Percentiles rank a stretch among this genome's conserved stretches.
Conservation (phyloP, 2,113 vertebrate genomes). For the Odontophorus gujanensis region DNA sequence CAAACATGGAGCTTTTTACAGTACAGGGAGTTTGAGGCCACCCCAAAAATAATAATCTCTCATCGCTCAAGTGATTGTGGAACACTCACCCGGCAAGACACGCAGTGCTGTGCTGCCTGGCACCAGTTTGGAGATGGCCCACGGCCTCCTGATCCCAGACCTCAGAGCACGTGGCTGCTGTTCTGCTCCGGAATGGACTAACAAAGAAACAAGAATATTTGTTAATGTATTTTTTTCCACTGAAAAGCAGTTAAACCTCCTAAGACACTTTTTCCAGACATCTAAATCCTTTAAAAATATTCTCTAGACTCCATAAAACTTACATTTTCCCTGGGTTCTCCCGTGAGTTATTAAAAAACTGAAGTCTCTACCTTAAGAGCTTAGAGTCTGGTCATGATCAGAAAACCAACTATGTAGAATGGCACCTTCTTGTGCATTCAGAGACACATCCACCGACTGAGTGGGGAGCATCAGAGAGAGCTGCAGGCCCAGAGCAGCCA, state of each 20-base stretch:
- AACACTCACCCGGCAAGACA: background rate
- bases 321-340: slow-evolving; percentile 61
- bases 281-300: slow-evolving; percentile 72
- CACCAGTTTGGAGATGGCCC: background rate
- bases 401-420: background rate
- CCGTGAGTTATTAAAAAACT: slow-evolving; percentile 61
- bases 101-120: background rate
- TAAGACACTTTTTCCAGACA: slow-evolving; percentile 72
- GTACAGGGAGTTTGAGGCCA: background rate
- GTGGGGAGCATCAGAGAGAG: background rate
- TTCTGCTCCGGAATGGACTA: slow-evolving; percentile 26
- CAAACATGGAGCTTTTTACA: background rate
- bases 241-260: slow-evolving; percentile 65
- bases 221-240: slow-evolving; percentile 40
- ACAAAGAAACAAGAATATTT: slow-evolving; percentile 64
- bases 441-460: background rate
- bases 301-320: slow-evolving; percentile 72
- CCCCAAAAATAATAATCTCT: background rate
- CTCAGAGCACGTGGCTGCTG: background rate
- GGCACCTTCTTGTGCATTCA: slow-evolving; percentile 14
- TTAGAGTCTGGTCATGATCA: slow-evolving; percentile 58
- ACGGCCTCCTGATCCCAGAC: background rate
- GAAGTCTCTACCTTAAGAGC: slow-evolving; percentile 57
- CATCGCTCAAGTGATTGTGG: background rate
- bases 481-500: background rate